phyloP scores from a whole-genome alignment of 23 tunicate genomes.

The Halocynthia roretzi region DNA sequence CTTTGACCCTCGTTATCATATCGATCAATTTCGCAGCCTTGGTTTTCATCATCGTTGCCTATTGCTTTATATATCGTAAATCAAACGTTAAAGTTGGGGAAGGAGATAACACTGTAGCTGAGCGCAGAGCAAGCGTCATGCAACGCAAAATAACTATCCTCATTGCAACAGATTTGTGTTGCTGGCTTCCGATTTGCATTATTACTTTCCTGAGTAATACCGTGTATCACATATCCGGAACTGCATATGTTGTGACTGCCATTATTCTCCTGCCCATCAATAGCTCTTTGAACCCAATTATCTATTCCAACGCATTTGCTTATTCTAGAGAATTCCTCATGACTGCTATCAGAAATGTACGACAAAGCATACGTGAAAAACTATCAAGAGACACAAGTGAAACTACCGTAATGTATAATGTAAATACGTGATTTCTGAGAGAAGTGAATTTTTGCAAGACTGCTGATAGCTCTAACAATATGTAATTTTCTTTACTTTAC shows the following conservation, averaged over 20 bases:
- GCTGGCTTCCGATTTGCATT: slow-evolving; percentile 35
- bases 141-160: slow-evolving; percentile 29
- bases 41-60: slow-evolving; percentile 1
- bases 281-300: slow-evolving; percentile 27
- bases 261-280: slow-evolving; percentile 30
- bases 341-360: no score
- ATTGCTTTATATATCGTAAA: slow-evolving; percentile 4
- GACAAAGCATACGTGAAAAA: no score
- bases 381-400: no score
- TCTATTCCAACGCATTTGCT: slow-evolving; percentile 23
- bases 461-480: no score
- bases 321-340: no score
- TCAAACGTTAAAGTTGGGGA: neutral
- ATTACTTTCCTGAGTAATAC: slow-evolving; percentile 10
- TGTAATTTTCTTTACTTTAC: no score
- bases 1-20: slow-evolving; percentile 2
- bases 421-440: no score
- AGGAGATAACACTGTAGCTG: neutral
- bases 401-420: no score
- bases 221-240: neutral
- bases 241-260: slow-evolving; percentile 26
- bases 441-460: no score
- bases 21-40: slow-evolving; percentile 6
- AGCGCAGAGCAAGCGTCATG: slow-evolving; percentile 3
- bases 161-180: slow-evolving; percentile 37